These are phyloP conservation scores for Dascyllus trimaculatus DNA, from an alignment of 2,113 vertebrate species.

Conservation along the genomic window DNA sequence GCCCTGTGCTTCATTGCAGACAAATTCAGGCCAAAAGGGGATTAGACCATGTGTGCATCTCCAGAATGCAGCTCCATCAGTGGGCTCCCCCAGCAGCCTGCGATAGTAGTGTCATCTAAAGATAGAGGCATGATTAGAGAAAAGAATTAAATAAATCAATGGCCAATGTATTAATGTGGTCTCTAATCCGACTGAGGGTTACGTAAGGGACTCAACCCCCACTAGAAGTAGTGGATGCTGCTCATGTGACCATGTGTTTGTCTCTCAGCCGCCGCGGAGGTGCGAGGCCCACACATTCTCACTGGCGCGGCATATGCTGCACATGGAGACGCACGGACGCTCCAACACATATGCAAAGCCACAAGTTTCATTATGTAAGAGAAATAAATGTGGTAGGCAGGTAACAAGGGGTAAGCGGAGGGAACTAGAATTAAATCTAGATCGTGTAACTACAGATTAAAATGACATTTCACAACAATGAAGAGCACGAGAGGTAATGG, in stretches of 20 bases:
- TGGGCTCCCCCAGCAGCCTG: conserved; percentile 1
- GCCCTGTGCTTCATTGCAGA: conserved; percentile 12
- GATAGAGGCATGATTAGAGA: conserved; percentile 66
- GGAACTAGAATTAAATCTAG: conserved; percentile 24
- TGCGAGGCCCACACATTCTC: conserved; percentile 50
- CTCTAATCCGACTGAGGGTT: conserved; percentile 73
- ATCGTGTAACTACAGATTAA: conserved; percentile 6
- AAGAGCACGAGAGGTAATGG: conserved; percentile 8
- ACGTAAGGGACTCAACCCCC: conserved; percentile 62
- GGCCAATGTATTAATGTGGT: conserved; percentile 45
- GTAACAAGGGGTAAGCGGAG: not conserved
- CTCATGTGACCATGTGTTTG: conserved; percentile 67
- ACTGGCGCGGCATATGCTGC: conserved; percentile 44
- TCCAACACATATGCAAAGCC: conserved; percentile 6
- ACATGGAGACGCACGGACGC: conserved; percentile 26
- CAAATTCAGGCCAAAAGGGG: conserved; percentile 76
- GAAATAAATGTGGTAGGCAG: not conserved
- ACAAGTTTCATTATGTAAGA: conserved; percentile 16
- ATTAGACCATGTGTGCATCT: conserved; percentile 72
- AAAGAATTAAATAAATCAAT: conserved; percentile 73
- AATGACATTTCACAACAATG: conserved; percentile 31
- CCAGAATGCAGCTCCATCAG: conserved; percentile 61
- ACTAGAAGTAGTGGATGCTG: conserved; percentile 45
- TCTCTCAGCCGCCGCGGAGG: conserved; percentile 54
- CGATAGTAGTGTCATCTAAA: conserved; percentile 54